Base-by-base conservation (phyloP, 2,113 vertebrate genomes). In the Psephotus haematonotus region DNA sequence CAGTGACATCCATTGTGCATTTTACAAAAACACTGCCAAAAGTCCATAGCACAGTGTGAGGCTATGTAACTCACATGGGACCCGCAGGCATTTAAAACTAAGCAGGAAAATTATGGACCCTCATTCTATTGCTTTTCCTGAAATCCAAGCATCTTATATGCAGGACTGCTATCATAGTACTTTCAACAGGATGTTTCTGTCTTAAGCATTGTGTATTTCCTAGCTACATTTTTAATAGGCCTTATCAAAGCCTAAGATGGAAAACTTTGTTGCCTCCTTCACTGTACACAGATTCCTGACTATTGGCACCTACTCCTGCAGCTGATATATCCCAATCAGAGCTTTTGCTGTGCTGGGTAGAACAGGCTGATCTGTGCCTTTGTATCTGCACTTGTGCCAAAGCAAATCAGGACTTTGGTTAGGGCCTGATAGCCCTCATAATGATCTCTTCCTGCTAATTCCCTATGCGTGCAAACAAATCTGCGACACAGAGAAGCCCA, bases 31-130 rank as follows among this genome's bases (percentile, higher is more conserved):
- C 18, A 6, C 16, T 47, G 23, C 17, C 70, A 22, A 19, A 88
- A 43, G 9, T 25, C 59, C 29, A 2, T 29, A 49, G 25, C 62
- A 55, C 6, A 24, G 14, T 17, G 46, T 46, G 49, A 57, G 33
- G 41, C 9, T 55, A 0, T 10, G 10, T 24, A n/a, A 46, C 10
- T 10, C 60, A 62, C 10, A 27, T 5, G 5, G 44, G n/a, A 33
- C 28, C 3, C 10, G 25, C 17, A 69, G 23, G 7, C 12, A 28
- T 63, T 67, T 64, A 74, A 94, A 83, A 7, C 4, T 10, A 47
- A 71, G 9, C 9, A 31, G 19, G 8, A 2, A 72, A 89, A 71
- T 6, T 44, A 15, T 22, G 9, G 8, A 63, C 41, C 11, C 15
- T 57, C 41, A 20, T 4, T 49, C 16, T 24, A 7, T 4, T 37